Evolutionary conservation across 2,113 vertebrate genomes (phyloP), one percentile per base, ranked within the genome.

Genomic region (Pontoporia blainvillei): DNA sequence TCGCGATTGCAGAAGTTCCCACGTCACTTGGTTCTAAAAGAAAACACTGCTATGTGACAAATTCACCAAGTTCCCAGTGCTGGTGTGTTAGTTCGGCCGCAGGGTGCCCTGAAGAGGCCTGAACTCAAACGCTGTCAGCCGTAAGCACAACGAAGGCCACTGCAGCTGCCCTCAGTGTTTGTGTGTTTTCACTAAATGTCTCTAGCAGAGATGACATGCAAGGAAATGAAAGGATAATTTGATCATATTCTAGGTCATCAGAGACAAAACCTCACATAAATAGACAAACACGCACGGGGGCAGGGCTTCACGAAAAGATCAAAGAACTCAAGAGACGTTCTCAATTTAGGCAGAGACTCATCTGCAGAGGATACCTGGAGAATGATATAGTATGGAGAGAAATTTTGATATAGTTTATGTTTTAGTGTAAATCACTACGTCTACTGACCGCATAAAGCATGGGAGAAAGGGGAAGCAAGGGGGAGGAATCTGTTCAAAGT

Each of bases 121-220:
- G 31, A 6, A 13, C 34, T 11, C 75, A 25, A 1, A 10, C 0
- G 2, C 3, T 6, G 2, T 11, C 20, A 25, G 29, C 29, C 6
- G 0, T 25, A 14, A 75, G 8, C 0, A 3, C 61, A 21, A 8
- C 18, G 76, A 13, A 10, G 64, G 13, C 6, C 10, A 7, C 84
- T 0, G 6, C 0, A 2, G n/a, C 41, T 0, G 9, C 18, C 66
- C 27, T n/a, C 11, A 2, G 59, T 10, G 0, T 25, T 5, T 9
- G 31, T 31, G 71, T 61, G 52, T 2, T 59, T 36, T n/a, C 17
- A 18, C 5, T 21, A 27, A 31, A 67, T 23, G 20, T 39, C 66
- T 44, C 76, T 31, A 27, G 49, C 3, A 62, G 59, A 44, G 88
- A 17, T 2, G 23, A 20, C 41, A 20, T 4, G 8, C 0, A 11